A percentile compares a stretch with the other conserved stretches of the same genome.
Evolutionary conservation across 2,797 vertebrate species (phyloP).

Genomic region (Pipistrellus pygmaeus): DNA sequence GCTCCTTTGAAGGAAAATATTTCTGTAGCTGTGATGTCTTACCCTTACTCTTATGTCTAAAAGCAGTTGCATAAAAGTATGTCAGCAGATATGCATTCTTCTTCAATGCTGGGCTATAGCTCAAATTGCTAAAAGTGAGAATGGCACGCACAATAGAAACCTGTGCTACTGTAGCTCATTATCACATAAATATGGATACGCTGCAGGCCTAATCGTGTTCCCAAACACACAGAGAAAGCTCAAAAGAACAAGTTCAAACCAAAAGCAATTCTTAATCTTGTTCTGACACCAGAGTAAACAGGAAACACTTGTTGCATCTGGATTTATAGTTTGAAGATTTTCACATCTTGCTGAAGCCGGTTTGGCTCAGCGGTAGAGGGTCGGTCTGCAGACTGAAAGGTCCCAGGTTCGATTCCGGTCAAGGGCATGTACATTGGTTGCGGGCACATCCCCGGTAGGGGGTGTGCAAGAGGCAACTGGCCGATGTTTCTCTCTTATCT

Average conservation of each 20-base stretch:
- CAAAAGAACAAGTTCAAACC: background rate
- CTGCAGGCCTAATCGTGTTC: background rate
- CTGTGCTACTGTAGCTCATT: background rate
- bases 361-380: too few species aligned
- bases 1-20: background rate
- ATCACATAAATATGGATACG: fast-evolving
- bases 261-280: background rate
- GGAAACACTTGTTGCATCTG: background rate
- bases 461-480: too few species aligned
- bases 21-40: background rate
- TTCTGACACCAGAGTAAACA: background rate
- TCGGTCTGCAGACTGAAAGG: too few species aligned
- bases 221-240: background rate
- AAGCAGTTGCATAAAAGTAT: background rate
- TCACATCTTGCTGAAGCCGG: background rate
- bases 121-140: background rate
- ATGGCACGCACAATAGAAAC: background rate
- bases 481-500: too few species aligned
- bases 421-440: too few species aligned
- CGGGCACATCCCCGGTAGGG: too few species aligned
- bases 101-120: background rate
- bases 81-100: background rate
- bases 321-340: background rate
- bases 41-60: background rate
- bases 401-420: too few species aligned